Evolutionary conservation across 2,113 vertebrate species (phyloP), one percentile per base, ranked within the genome.

Genomic region (Platysteira castanea): DNA sequence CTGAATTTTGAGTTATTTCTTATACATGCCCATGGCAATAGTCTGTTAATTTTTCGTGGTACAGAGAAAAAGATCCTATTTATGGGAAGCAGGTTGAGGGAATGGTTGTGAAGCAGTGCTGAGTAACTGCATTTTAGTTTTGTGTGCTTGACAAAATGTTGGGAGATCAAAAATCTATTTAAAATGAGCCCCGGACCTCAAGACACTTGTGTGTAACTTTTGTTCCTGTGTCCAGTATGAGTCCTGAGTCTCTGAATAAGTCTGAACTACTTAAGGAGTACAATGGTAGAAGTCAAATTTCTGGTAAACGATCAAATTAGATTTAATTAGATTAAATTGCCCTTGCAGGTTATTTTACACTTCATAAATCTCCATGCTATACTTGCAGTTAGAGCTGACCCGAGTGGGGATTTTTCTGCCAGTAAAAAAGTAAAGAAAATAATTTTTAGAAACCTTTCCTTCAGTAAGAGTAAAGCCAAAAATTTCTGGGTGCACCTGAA

Each of bases 41-140:
- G 14, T 11, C 56, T 42, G 33, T 74, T 59, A 35, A 67, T 74
- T 82, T 85, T 70, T 46, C 47, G 42, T 80, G 56, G 13, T 50
- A 46, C 7, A 24, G 46, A 23, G 22, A 16, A n/a, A 24, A 53
- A 57, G 11, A 41, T 18, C 26, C 24, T 28, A 2, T 44, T 12
- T 28, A 11, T 42, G 50, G 13, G 52, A 41, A 89, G 10, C 5
- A 89, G n/a, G n/a, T 33, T 28, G 70, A 61, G 50, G 54, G 39
- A 56, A 11, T 37, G 10, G 18, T 33, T 56, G 47, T 1, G 1
- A 42, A 56, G 46, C 4, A 82, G 27, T 0, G 0, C 30, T 73
- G 30, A 84, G 20, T 73, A 84, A 50, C 68, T 87, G 54, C 21
- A 39, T n/a, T 84, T 68, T 64, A 11, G 0, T 33, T 87, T 84